Conservation (phyloP, 2,797 vertebrate genomes). For the Siniperca undulata region DNA sequence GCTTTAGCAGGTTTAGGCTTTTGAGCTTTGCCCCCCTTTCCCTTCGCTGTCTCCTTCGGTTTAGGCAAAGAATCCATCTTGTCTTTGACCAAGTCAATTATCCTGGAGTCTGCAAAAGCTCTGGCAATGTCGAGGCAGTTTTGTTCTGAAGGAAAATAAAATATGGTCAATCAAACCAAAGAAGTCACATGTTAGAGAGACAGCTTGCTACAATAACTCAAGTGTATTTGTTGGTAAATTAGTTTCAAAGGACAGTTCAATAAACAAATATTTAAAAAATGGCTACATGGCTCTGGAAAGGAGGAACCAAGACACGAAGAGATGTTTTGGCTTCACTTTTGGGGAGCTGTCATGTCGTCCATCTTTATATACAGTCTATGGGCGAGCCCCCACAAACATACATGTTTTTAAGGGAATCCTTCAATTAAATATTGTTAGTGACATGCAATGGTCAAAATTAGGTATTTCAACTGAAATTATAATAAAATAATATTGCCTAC, state of each 20-base stretch:
- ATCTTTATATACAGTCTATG: no score
- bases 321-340: no score
- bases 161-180: slow-evolving; percentile 18
- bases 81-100: slow-evolving; percentile 87
- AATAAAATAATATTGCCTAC: no score
- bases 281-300: no score
- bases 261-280: no score
- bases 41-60: slow-evolving; percentile 80
- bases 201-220: neutral
- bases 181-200: neutral
- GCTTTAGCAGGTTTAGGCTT: slow-evolving; percentile 73
- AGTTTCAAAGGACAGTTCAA: neutral
- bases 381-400: no score
- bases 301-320: no score
- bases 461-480: no score
- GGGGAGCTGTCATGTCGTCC: no score
- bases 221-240: neutral
- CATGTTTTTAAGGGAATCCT: no score
- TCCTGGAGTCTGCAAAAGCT: slow-evolving; percentile 85
- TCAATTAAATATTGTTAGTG: no score
- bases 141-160: slow-evolving; percentile 81
- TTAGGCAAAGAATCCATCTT: slow-evolving; percentile 85
- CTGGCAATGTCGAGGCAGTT: slow-evolving; percentile 89
- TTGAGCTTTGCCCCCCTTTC: slow-evolving; percentile 64
- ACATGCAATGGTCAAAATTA: no score